Percentiles rank a stretch among this genome's conserved stretches.
These are phyloP conservation scores for Takifugu ocellatus DNA, from an alignment of 2,797 vertebrate genomes.

Conservation along the genomic window DNA sequence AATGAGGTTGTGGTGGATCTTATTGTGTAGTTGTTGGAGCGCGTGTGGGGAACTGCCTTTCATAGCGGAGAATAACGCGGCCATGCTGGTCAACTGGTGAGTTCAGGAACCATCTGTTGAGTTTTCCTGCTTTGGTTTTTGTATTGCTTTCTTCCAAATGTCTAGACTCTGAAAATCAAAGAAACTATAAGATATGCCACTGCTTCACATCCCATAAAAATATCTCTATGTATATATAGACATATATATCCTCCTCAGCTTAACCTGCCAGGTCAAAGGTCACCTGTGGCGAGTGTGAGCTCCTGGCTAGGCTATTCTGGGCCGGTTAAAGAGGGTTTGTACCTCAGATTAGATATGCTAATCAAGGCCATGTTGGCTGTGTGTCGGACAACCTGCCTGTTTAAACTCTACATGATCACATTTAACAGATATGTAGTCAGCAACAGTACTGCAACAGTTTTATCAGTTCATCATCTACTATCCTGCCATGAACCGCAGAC, in stretches of 20 bases:
- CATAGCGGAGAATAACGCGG: slow-evolving; percentile 89
- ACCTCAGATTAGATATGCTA: slow-evolving; percentile 72
- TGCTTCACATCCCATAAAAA: slow-evolving; percentile 1
- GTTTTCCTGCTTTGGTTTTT: slow-evolving; percentile 12
- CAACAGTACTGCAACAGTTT: no score
- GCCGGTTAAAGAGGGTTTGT: slow-evolving; percentile 70
- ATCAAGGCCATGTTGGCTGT: slow-evolving; percentile 57
- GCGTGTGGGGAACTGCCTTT: slow-evolving; percentile 87
- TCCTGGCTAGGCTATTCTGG: slow-evolving; percentile 67
- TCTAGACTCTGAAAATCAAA: slow-evolving; percentile 2
- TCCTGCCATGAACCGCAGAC: slow-evolving; percentile 6
- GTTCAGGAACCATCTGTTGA: slow-evolving; percentile 63
- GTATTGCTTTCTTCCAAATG: slow-evolving; percentile 1
- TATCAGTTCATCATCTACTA: neutral
- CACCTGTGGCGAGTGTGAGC: slow-evolving; percentile 27
- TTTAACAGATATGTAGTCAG: no score
- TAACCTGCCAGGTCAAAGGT: slow-evolving; percentile 58
- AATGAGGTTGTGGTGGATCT: slow-evolving; percentile 84
- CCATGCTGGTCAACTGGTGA: slow-evolving; percentile 96
- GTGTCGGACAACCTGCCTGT: neutral
- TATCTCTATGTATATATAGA: slow-evolving; percentile 7
- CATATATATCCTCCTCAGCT: slow-evolving; percentile 25
- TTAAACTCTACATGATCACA: no score
- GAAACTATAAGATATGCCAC: slow-evolving; percentile 17
- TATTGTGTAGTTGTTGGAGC: slow-evolving; percentile 80